phyloP scores from a whole-genome alignment of 2,797 vertebrate species.

The Sardinella longiceps region DNA sequence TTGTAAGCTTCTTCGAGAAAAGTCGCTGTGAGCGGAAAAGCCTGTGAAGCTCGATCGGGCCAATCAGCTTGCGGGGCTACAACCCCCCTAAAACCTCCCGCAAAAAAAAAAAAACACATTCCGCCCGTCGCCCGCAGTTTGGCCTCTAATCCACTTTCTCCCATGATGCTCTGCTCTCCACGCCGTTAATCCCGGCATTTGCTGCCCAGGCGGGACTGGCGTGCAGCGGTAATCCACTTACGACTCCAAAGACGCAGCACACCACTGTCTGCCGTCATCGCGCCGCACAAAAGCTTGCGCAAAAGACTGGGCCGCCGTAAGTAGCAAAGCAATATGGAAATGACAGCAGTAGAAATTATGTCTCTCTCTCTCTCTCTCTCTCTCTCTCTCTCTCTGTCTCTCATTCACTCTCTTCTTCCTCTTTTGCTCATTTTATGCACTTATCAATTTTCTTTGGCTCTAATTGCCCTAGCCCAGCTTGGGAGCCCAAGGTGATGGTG shows the following conservation, averaged over 20 bases:
- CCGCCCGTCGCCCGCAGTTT: constrained; percentile 65
- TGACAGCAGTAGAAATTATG: not conserved
- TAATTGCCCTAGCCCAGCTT: constrained; percentile 72
- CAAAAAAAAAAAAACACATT: constrained; percentile 56
- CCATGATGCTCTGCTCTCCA: constrained; percentile 72
- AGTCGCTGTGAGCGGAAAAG: not conserved
- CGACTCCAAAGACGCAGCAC: constrained; percentile 57
- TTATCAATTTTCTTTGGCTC: constrained; percentile 49
- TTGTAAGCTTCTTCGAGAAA: not conserved
- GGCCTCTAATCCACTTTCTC: constrained; percentile 75
- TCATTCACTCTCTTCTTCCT: not conserved
- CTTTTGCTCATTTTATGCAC: constrained; percentile 23
- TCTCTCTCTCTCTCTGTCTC: not conserved
- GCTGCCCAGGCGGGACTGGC: not conserved
- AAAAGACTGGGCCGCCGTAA: not conserved
- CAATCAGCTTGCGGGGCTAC: constrained; percentile 38
- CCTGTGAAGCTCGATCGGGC: constrained; percentile 16
- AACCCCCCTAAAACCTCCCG: constrained; percentile 53
- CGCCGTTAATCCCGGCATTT: constrained; percentile 70
- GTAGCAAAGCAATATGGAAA: not conserved
- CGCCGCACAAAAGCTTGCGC: not conserved
- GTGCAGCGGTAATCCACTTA: constrained; percentile 76
- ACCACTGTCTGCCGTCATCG: not conserved
- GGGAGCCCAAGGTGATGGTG: constrained; percentile 71
- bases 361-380: not conserved